Conservation (phyloP, 2,113 vertebrate genomes). For the Oenanthe melanoleuca region DNA sequence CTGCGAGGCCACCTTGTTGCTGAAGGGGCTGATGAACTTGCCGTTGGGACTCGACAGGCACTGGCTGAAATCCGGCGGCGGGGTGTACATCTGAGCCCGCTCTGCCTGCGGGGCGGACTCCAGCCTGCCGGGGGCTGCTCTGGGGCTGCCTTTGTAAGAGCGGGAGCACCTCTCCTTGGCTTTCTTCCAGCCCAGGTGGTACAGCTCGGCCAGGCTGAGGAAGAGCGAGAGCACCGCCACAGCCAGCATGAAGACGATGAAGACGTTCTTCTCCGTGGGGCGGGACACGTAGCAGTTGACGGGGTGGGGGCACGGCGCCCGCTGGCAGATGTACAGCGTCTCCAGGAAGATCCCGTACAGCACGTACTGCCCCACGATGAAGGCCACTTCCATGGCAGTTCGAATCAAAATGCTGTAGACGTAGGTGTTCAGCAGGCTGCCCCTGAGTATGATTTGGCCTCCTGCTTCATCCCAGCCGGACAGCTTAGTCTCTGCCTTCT, state of each 20-base stretch:
- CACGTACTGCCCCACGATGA: slow-evolving; percentile 90
- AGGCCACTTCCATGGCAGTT: slow-evolving; percentile 90
- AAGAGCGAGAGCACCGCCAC: slow-evolving; percentile 89
- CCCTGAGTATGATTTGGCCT: slow-evolving; percentile 80
- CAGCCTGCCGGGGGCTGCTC: not conserved
- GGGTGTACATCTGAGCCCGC: slow-evolving; percentile 78
- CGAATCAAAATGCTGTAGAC: slow-evolving; percentile 93
- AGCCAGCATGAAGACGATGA: slow-evolving; percentile 95
- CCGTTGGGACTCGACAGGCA: slow-evolving; percentile 77
- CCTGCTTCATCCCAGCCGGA: slow-evolving; percentile 69
- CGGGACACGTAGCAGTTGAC: slow-evolving; percentile 97
- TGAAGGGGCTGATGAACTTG: slow-evolving; percentile 85
- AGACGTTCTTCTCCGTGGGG: slow-evolving; percentile 97
- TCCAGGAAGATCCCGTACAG: slow-evolving; percentile 92
- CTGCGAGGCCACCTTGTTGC: slow-evolving; percentile 86
- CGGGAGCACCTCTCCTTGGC: slow-evolving; percentile 56
- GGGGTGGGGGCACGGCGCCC: slow-evolving; percentile 88
- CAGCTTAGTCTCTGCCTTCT: slow-evolving; percentile 70
- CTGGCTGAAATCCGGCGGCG: slow-evolving; percentile 90
- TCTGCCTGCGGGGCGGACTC: slow-evolving; percentile 64
- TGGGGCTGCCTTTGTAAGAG: slow-evolving; percentile 2
- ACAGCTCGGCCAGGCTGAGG: slow-evolving; percentile 90
- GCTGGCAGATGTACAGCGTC: slow-evolving; percentile 85
- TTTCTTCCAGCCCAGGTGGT: slow-evolving; percentile 91
- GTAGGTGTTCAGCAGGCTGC: slow-evolving; percentile 89